Evolutionary conservation across 2,797 vertebrate genomes (phyloP), one percentile per base, ranked within the genome.

Genomic region (Sciaenops ocellatus): DNA sequence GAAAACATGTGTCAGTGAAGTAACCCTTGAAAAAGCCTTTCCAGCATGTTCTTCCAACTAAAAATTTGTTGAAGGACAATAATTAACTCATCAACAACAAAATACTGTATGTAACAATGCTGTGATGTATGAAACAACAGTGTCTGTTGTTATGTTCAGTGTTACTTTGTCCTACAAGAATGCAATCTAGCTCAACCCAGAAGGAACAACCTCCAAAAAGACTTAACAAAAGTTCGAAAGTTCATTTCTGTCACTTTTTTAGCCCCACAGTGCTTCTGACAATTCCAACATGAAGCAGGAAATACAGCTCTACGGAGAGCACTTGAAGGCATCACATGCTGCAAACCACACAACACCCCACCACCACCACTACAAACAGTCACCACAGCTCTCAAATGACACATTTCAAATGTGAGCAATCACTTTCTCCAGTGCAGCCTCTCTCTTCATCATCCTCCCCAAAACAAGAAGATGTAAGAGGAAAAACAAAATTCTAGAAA

Each of bases 251-350:
- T 46, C 8, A 13, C 26, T 20, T 54, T 51, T 57, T 42, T 5
- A 42, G 1, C 54, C 11, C 34, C 42, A 8, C 17, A 67, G 15
- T 0, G 3, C 18, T 16, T 46, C 5, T 0, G 7, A 44, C 12
- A 69, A 44, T 4, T 73, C 17, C 5, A 61, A 50, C 3, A 5
- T 3, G 4, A 24, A 3, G 55, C 2, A 59, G 30, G 12, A 74
- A 13, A 2, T 1, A 0, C 17, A 69, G 6, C 3, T 75, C 41
- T 76, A 69, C 74, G 1, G 4, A 59, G 34, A 67, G 56, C 22
- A 44, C 66, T 15, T 81, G 84, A 89, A 92, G 56, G 87, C 83
- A 89, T 48, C 87, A 69, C 66, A 15, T 65, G 47, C 50, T 66
- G 30, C 64, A 80, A 81, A 41, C 72, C 76, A 47, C 76, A 70